phyloP scores from a whole-genome alignment of 2,888 invertebrate species.

The Drosophila siamana region DNA sequence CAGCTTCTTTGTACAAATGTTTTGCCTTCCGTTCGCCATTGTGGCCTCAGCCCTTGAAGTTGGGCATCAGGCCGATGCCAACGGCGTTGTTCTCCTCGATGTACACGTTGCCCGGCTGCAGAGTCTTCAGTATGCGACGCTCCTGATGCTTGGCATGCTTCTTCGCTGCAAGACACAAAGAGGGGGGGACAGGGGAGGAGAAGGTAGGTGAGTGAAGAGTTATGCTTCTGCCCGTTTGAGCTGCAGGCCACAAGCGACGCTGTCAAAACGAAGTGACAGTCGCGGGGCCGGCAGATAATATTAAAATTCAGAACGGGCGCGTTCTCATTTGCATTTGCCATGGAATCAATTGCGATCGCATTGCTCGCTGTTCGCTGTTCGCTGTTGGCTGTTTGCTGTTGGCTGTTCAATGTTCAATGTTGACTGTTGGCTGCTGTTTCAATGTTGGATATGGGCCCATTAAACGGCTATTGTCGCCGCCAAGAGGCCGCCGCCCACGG shows the following conservation, averaged over 20 bases:
- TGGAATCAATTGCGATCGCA: constrained; percentile 66
- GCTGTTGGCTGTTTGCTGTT: constrained; percentile 11
- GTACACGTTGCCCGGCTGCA: constrained; percentile 84
- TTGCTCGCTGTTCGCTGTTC: constrained; percentile 17
- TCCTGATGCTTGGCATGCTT: constrained; percentile 81
- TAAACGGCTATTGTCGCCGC: constrained; percentile 71
- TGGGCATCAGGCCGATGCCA: constrained; percentile 21
- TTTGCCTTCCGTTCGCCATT: too few relatives aligned
- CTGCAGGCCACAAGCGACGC: constrained; percentile 60
- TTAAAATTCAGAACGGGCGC: constrained; percentile 54
- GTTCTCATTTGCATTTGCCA: constrained; percentile 62
- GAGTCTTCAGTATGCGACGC: constrained; percentile 82
- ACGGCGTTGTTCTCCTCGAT: constrained; percentile 83
- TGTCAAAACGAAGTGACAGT: constrained; percentile 62
- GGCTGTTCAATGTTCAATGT: neutral
- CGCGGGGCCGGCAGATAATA: constrained; percentile 31
- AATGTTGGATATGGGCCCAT: constrained; percentile 58
- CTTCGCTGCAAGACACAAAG: constrained; percentile 61
- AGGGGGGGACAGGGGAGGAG: neutral
- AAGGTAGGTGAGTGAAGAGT: too few relatives aligned
- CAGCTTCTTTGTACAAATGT: constrained; percentile 26
- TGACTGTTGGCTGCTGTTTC: constrained; percentile 15
- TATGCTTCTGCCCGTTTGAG: constrained; percentile 28
- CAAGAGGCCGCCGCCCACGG: constrained; percentile 58
- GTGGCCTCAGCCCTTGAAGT: constrained; percentile 82